Evolutionary conservation across 2,888 invertebrate genomes (phyloP).

Genomic region (Cantharis lateralis): DNA sequence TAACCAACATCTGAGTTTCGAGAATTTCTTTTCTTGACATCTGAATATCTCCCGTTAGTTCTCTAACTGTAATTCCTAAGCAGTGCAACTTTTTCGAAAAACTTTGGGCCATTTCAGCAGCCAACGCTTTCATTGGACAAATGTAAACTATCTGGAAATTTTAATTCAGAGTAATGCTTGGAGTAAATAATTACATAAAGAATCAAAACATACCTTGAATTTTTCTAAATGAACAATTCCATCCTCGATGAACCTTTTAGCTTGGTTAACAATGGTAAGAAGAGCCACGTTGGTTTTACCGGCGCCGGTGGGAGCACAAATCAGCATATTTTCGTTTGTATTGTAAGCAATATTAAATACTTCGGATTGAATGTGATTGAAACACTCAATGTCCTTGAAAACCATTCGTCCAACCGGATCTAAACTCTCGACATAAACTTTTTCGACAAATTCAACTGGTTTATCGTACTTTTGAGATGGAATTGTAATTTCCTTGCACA

Average conservation of each 20-base stretch:
- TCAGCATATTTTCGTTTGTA: conserved; percentile 94
- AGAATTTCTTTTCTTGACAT: conserved; percentile 91
- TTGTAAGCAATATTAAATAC: conserved; percentile 95
- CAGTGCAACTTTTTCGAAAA: conserved; percentile 82
- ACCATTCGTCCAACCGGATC: conserved; percentile 84
- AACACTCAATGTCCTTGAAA: conserved; percentile 81
- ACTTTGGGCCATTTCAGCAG: conserved; percentile 96
- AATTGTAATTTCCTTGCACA: conserved; percentile 86
- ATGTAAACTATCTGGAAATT: conserved; percentile 87
- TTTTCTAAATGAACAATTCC: conserved; percentile 85
- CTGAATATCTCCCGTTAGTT: conserved; percentile 98
- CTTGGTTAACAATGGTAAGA: conserved; percentile 87
- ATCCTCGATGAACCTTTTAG: conserved; percentile 81
- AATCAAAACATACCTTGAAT: conserved; percentile 79
- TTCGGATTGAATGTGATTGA: conserved; percentile 95
- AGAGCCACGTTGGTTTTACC: conserved; percentile 99
- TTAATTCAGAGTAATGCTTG: background rate
- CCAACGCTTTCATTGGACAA: conserved; percentile 99
- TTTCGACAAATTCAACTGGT: conserved; percentile 62
- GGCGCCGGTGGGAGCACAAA: conserved; percentile 98
- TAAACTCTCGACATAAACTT: conserved; percentile 48
- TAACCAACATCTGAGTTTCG: conserved; percentile 96
- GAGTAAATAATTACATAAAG: no score
- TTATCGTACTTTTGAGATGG: conserved; percentile 69
- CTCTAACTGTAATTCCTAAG: conserved; percentile 82